Percentiles rank a stretch among this genome's conserved stretches.
Conservation (phyloP, 2,797 vertebrate genomes). For the Uromys caudimaculatus region DNA sequence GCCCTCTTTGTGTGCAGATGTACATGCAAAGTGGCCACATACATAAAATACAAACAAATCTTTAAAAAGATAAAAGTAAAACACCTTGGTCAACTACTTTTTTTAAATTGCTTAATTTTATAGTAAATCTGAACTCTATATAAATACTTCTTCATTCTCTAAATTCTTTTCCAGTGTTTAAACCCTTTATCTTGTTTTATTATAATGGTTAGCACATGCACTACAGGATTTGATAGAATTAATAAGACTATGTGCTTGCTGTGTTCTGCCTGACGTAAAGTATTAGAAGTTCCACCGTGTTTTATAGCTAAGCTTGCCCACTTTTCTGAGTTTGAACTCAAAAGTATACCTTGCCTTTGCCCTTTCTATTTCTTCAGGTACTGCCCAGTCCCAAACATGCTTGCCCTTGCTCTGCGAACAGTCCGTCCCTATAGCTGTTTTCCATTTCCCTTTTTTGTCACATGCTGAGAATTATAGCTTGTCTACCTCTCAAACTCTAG, state of each 20-base stretch:
- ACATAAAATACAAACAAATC: neutral
- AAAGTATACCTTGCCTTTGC: neutral
- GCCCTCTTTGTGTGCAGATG: neutral
- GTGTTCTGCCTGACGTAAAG: slow-evolving; percentile 41
- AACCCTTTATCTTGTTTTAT: slow-evolving; percentile 30
- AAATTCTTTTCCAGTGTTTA: slow-evolving; percentile 36
- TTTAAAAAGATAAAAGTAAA: neutral
- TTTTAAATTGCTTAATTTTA: neutral
- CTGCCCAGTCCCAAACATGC: neutral
- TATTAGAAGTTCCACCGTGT: slow-evolving; percentile 15
- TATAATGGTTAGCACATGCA: neutral
- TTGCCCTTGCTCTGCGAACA: neutral
- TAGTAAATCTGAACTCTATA: slow-evolving; percentile 36
- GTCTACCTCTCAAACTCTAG: neutral
- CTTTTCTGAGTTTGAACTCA: neutral
- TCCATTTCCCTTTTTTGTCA: neutral
- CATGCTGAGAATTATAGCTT: neutral
- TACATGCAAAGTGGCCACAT: neutral
- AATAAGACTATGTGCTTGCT: neutral
- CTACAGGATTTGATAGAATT: neutral
- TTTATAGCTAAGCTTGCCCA: neutral
- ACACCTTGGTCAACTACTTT: neutral
- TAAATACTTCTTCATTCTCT: slow-evolving; percentile 23
- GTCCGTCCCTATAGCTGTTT: neutral
- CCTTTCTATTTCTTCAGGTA: neutral